Conservation (phyloP, 2,888 invertebrate species). For the Drosophila anceps region DNA sequence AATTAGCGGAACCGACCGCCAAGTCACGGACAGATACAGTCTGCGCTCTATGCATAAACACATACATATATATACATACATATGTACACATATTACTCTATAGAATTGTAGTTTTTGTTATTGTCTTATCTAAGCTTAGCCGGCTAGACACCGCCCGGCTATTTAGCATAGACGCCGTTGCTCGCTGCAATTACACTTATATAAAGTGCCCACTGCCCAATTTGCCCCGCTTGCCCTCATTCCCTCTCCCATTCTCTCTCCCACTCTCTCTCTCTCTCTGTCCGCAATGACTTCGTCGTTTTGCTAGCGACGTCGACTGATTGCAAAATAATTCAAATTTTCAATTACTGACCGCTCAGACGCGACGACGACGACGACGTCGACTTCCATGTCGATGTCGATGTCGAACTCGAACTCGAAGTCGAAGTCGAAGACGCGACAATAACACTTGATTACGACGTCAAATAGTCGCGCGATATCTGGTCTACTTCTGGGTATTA, state of each 20-base stretch:
- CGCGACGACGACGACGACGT: constrained; percentile 74
- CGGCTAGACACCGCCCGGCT: constrained; percentile 65
- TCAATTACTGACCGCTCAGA: constrained; percentile 75
- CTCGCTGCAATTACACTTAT: constrained; percentile 61
- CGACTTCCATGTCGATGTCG: constrained; percentile 44
- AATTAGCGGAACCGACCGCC: constrained; percentile 75
- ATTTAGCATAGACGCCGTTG: constrained; percentile 70
- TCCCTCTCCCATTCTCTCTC: background rate
- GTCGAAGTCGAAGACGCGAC: constrained; percentile 28
- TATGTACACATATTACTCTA: background rate
- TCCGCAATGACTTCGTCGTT: constrained; percentile 25
- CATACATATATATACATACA: background rate
- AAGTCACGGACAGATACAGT: constrained; percentile 68
- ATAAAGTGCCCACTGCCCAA: constrained; percentile 53
- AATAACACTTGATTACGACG: constrained; percentile 60
- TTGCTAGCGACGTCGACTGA: constrained; percentile 45
- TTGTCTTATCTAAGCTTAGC: constrained; percentile 51
- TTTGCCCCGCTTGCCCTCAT: background rate
- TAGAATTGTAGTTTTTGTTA: constrained; percentile 12
- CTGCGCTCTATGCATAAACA: constrained; percentile 11
- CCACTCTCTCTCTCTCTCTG: background rate
- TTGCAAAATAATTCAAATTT: constrained; percentile 78
- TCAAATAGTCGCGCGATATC: constrained; percentile 42
- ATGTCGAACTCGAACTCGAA: constrained; percentile 6
- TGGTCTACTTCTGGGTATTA: constrained; percentile 8